Evolutionary conservation across 1,140 invertebrate species (phyloP).

Genomic region (Aphidius ervi): DNA sequence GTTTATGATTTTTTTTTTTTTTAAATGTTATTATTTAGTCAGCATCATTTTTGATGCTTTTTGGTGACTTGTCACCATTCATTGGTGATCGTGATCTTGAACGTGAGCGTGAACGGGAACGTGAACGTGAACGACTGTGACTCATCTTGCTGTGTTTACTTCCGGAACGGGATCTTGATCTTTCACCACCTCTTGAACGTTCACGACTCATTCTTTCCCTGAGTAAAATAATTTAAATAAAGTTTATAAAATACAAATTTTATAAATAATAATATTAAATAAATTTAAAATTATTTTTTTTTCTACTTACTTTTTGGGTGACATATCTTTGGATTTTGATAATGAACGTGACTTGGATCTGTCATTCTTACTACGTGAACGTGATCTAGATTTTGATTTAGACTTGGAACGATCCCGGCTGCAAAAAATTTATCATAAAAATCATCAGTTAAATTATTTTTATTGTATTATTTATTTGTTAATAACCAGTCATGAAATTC

Average conservation of each 20-base stretch:
- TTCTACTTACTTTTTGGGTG: constrained; percentile 51
- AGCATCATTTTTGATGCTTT: constrained; percentile 43
- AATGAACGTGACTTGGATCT: constrained; percentile 60
- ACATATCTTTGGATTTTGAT: constrained; percentile 57
- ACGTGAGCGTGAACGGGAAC: too few relatives aligned
- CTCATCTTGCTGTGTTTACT: constrained; percentile 55
- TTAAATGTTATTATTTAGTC: constrained; percentile 30
- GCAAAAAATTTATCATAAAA: constrained; percentile 11
- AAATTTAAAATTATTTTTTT: constrained; percentile 14
- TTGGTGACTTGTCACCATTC: constrained; percentile 57
- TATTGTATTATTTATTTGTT: too few relatives aligned
- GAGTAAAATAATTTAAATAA: constrained; percentile 24
- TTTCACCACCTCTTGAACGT: constrained; percentile 44
- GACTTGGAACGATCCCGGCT: constrained; percentile 58
- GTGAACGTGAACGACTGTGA: constrained; percentile 47
- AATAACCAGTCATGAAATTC: too few relatives aligned
- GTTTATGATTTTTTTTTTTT: constrained; percentile 9
- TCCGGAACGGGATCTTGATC: constrained; percentile 49
- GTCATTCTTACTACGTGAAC: constrained; percentile 55
- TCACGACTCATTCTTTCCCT: constrained; percentile 52
- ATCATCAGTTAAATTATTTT: neutral
- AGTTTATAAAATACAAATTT: neutral
- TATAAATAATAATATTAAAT: neutral
- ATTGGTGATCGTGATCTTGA: constrained; percentile 45
- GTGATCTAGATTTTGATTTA: constrained; percentile 59